These are phyloP conservation scores for Musca domestica DNA, from an alignment of 1,140 invertebrate species.

Conservation along the genomic window DNA sequence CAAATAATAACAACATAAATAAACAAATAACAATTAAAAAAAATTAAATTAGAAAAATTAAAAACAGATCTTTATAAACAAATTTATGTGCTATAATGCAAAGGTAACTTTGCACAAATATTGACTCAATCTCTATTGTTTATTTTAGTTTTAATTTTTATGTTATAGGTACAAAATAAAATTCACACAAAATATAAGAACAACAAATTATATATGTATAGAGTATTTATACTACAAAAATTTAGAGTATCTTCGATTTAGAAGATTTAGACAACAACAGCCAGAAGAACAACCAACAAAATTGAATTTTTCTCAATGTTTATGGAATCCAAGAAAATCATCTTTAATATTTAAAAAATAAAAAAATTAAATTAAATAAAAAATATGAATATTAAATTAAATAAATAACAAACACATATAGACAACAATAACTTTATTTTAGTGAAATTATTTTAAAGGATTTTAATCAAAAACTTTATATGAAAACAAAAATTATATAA, in stretches of 20 bases:
- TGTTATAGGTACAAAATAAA: not conserved
- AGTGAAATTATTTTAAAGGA: not conserved
- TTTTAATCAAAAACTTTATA: not conserved
- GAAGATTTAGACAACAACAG: not conserved
- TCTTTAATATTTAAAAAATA: not conserved
- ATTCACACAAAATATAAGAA: not conserved
- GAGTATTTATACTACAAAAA: too few relatives aligned
- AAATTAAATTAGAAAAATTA: too few relatives aligned
- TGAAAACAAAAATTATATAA: not conserved
- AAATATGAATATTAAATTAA: not conserved
- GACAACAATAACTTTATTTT: conserved; percentile 5
- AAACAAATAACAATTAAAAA: conserved; percentile 12
- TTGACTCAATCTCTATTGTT: too few relatives aligned
- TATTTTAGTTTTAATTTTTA: too few relatives aligned
- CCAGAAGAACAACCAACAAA: not conserved
- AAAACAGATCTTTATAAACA: too few relatives aligned
- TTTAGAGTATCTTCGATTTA: not conserved
- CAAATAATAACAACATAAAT: too few relatives aligned
- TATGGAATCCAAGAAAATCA: conserved; percentile 1
- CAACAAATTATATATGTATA: not conserved
- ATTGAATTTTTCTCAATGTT: conserved; percentile 11
- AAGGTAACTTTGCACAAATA: too few relatives aligned
- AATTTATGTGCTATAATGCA: too few relatives aligned
- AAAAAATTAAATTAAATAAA: not conserved
- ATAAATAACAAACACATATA: not conserved